Evolutionary conservation across 2,888 invertebrate genomes (phyloP).

Genomic region (Muscina levida): DNA sequence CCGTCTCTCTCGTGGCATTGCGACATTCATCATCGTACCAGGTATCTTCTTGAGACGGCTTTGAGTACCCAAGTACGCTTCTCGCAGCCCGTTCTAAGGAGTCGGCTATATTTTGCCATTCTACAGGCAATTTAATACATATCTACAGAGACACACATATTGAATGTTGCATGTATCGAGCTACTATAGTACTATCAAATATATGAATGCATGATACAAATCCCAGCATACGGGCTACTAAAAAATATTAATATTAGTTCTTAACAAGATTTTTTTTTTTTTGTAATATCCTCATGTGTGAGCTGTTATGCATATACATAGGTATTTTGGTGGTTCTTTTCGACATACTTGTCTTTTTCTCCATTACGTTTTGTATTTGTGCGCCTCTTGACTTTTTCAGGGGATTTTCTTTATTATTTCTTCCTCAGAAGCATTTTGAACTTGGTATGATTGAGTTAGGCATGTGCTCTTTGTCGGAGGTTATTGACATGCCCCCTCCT

Average conservation of each 20-base stretch:
- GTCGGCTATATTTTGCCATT: too few species aligned
- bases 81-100: too few species aligned
- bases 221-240: not conserved
- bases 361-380: constrained; percentile 27
- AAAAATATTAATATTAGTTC: constrained; percentile 37
- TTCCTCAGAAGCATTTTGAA: constrained; percentile 28
- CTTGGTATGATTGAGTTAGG: constrained; percentile 16
- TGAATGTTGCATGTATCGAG: too few species aligned
- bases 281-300: constrained; percentile 43
- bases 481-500: constrained; percentile 47
- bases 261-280: constrained; percentile 57
- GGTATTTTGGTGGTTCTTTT: constrained; percentile 38
- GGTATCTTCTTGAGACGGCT: too few species aligned
- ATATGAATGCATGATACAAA: constrained; percentile 2
- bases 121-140: too few species aligned
- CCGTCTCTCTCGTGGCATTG: too few species aligned
- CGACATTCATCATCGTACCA: too few species aligned
- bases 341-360: constrained; percentile 13
- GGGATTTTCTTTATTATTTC: constrained; percentile 29
- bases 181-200: constrained; percentile 15
- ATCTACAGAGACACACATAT: too few species aligned
- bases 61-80: too few species aligned
- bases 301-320: constrained; percentile 39
- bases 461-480: constrained; percentile 44
- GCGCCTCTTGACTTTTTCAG: constrained; percentile 56